Evolutionary conservation across 1,140 invertebrate genomes (phyloP).

Genomic region (Chrysomallon squamiferum): DNA sequence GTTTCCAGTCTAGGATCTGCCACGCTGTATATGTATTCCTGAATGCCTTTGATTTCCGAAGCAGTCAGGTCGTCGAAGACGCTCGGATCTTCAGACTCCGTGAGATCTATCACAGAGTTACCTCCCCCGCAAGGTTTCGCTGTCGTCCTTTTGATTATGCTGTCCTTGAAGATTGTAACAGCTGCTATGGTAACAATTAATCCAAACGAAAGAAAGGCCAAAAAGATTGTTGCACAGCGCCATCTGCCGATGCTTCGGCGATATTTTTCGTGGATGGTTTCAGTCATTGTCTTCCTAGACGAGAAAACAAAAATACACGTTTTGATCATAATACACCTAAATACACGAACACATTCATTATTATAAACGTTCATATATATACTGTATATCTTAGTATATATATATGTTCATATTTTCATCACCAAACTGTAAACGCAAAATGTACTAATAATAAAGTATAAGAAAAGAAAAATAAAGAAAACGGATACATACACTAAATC

Average conservation of each 20-base stretch:
- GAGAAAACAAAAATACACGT: too few relatives aligned
- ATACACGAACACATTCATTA: too few relatives aligned
- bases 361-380: too few relatives aligned
- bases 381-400: too few relatives aligned
- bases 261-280: too few relatives aligned
- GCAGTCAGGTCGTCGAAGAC: conserved; percentile 2
- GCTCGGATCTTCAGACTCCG: not conserved
- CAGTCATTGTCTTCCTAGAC: too few relatives aligned
- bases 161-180: conserved; percentile 6
- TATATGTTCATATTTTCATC: too few relatives aligned
- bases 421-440: too few relatives aligned
- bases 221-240: conserved; percentile 4
- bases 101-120: not conserved
- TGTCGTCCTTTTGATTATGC: not conserved
- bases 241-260: conserved; percentile 16
- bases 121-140: not conserved
- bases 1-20: not conserved
- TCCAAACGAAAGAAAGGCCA: not conserved
- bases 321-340: too few relatives aligned
- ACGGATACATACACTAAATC: too few relatives aligned
- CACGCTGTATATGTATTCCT: conserved; percentile 20
- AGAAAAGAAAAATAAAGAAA: too few relatives aligned
- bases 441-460: too few relatives aligned
- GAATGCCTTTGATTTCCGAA: conserved; percentile 19
- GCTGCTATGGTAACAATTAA: not conserved